Percentiles rank a stretch among this genome's conserved stretches.
phyloP scores from a whole-genome alignment of 2,113 vertebrate genomes.

The Ammodytes dubius region DNA sequence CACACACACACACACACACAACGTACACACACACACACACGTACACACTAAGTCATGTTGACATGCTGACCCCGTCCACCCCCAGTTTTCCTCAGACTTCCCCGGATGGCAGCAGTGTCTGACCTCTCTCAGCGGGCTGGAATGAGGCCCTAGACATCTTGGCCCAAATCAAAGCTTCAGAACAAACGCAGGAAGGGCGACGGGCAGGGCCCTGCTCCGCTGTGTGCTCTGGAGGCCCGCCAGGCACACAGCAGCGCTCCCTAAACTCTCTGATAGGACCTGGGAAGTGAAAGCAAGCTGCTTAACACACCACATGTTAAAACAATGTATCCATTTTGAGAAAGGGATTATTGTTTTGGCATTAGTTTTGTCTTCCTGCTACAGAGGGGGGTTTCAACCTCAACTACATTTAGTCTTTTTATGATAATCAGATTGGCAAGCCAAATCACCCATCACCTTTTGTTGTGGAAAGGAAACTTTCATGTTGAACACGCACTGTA shows the following conservation, averaged over 20 bases:
- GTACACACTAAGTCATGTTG: slow-evolving; percentile 45
- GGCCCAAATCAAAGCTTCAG: slow-evolving; percentile 84
- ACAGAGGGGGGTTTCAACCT: not conserved
- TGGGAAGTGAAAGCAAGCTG: slow-evolving; percentile 48
- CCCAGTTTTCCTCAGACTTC: slow-evolving; percentile 58
- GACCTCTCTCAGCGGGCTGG: slow-evolving; percentile 76
- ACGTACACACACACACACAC: not conserved
- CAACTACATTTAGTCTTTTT: not conserved
- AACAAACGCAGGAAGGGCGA: slow-evolving; percentile 88
- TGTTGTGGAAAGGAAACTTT: not conserved
- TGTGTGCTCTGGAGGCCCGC: slow-evolving; percentile 80
- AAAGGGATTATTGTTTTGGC: slow-evolving; percentile 1
- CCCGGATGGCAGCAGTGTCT: slow-evolving; percentile 69
- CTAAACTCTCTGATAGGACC: slow-evolving; percentile 59
- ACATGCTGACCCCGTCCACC: slow-evolving; percentile 53
- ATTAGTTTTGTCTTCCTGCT: not conserved
- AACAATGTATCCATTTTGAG: slow-evolving; percentile 17
- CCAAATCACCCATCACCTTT: not conserved
- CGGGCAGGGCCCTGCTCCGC: slow-evolving; percentile 70
- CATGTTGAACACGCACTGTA: not conserved
- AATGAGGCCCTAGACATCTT: slow-evolving; percentile 84
- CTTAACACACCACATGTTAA: slow-evolving; percentile 39
- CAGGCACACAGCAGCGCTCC: slow-evolving; percentile 69
- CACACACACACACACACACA: not conserved
- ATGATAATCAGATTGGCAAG: not conserved